phyloP scores from a whole-genome alignment of 2,797 vertebrate genomes.

The Gorsachius magnificus region DNA sequence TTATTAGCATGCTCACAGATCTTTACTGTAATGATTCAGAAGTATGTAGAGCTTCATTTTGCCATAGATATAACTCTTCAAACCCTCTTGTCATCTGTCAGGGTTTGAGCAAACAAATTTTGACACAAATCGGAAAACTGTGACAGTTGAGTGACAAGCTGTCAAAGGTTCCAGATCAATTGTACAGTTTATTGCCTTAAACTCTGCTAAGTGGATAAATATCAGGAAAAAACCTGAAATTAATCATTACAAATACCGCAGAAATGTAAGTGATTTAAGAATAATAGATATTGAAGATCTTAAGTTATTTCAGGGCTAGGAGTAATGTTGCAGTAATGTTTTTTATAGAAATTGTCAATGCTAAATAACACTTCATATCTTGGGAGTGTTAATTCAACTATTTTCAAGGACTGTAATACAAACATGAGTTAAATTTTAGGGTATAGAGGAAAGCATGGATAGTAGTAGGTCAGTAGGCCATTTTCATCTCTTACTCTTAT shows the following conservation, averaged over 20 bases:
- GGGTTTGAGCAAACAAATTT: not conserved
- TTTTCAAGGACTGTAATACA: not conserved
- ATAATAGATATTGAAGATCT: not conserved
- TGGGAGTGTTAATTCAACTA: not conserved
- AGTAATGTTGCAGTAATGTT: not conserved
- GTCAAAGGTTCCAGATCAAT: not conserved
- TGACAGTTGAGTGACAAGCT: conserved; percentile 24
- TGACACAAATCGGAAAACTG: not conserved
- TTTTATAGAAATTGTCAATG: not conserved
- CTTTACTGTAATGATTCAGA: not conserved
- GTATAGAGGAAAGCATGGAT: not conserved
- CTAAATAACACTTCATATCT: not conserved
- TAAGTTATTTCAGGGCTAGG: not conserved
- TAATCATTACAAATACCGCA: not conserved
- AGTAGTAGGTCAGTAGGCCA: not conserved
- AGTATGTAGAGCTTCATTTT: not conserved
- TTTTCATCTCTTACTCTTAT: not conserved
- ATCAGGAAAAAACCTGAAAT: not conserved
- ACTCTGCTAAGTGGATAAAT: not conserved
- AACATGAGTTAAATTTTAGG: not conserved
- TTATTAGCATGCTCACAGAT: not conserved
- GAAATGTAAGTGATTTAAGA: not conserved
- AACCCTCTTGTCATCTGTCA: not conserved
- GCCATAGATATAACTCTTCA: not conserved
- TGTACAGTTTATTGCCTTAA: not conserved